phyloP scores from a whole-genome alignment of 2,113 vertebrate genomes.

The Pterocles gutturalis region DNA sequence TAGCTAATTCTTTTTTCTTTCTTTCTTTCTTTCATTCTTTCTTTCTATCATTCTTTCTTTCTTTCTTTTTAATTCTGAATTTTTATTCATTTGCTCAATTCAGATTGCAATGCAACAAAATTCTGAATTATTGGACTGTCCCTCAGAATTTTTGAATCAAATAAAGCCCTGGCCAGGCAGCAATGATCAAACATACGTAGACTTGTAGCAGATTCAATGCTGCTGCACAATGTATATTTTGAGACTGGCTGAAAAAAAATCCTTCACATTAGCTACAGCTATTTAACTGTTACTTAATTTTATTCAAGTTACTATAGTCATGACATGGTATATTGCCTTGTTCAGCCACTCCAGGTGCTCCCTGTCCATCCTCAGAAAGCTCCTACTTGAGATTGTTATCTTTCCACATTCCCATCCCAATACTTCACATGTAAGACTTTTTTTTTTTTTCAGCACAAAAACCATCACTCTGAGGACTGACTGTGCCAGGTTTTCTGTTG shows the following conservation, averaged over 20 bases:
- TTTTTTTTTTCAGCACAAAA: neutral
- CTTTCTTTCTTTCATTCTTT: no score
- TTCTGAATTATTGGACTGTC: neutral
- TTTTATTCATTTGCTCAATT: neutral
- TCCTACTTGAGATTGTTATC: neutral
- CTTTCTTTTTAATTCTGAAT: neutral
- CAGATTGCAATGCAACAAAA: neutral
- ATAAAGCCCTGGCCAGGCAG: neutral
- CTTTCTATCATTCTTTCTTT: neutral
- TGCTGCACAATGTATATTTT: neutral
- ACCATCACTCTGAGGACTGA: neutral
- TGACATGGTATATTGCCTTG: neutral
- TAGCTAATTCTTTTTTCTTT: neutral
- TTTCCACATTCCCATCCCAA: neutral
- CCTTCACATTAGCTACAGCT: neutral
- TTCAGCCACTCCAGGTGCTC: neutral
- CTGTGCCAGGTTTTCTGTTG: neutral
- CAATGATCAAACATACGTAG: neutral
- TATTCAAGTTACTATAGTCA: neutral
- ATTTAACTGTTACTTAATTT: neutral
- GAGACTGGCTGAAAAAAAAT: neutral
- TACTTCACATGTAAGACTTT: neutral
- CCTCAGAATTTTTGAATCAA: neutral
- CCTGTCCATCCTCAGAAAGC: neutral
- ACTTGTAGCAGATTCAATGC: neutral